phyloP scores from a whole-genome alignment of 2,113 vertebrate species.

The Athene cunicularia region DNA sequence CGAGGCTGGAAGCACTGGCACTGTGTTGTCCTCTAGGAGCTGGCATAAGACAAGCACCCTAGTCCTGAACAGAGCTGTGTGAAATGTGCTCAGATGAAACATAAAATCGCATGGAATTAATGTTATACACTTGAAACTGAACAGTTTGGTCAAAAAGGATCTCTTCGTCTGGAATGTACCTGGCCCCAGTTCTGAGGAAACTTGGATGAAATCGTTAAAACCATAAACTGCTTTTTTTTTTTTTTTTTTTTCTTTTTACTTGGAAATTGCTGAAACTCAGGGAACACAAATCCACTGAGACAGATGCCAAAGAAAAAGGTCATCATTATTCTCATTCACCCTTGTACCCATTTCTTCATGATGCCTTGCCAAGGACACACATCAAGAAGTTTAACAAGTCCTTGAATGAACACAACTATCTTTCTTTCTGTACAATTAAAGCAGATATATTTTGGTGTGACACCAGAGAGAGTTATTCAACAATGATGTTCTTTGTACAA shows the following conservation, averaged over 20 bases:
- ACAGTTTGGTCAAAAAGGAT: not conserved
- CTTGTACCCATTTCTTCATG: not conserved
- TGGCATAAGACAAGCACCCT: not conserved
- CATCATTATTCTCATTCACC: conserved; percentile 6
- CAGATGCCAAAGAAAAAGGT: not conserved
- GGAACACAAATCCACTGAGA: not conserved
- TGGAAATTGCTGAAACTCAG: not conserved
- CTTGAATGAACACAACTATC: not conserved
- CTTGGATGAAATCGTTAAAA: not conserved
- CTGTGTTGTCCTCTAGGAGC: not conserved
- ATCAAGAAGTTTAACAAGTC: not conserved
- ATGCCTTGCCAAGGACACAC: conserved; percentile 5
- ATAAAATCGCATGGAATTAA: not conserved
- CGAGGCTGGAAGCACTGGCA: not conserved
- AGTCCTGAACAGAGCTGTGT: not conserved
- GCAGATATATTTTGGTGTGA: not conserved
- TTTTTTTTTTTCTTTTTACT: not conserved
- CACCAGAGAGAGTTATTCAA: not conserved
- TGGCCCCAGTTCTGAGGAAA: not conserved
- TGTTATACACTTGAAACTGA: not conserved
- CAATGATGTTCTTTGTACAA: not conserved
- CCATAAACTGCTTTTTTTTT: not conserved
- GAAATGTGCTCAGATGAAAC: not conserved
- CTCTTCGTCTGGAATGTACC: not conserved
- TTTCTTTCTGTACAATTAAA: not conserved